phyloP scores from a whole-genome alignment of 2,888 invertebrate genomes.

The Lycaena phlaeas region DNA sequence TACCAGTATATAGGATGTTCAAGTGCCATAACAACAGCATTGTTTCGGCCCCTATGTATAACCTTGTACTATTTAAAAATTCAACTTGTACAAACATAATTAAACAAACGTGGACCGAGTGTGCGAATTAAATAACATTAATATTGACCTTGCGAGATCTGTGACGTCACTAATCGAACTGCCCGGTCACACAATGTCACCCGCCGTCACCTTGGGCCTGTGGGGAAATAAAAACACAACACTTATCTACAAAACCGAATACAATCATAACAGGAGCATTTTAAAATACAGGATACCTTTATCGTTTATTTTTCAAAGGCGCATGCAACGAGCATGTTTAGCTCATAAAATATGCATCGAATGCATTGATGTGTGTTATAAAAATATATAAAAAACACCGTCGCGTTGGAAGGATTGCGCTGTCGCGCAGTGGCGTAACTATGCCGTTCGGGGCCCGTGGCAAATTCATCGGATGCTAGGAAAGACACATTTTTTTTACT shows the following conservation, averaged over 20 bases:
- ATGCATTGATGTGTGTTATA: too few species aligned
- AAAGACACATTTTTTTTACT: too few species aligned
- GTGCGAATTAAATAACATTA: neutral
- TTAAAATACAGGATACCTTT: neutral
- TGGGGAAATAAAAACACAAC: neutral
- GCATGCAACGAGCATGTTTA: too few species aligned
- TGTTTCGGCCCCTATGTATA: neutral
- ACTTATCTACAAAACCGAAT: neutral
- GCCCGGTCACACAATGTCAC: conserved; percentile 62
- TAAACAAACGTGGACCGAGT: too few species aligned
- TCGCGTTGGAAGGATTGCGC: too few species aligned
- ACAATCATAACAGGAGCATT: too few species aligned
- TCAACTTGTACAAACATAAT: neutral
- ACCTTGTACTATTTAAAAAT: conserved; percentile 1
- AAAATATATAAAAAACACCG: too few species aligned
- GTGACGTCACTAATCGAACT: neutral
- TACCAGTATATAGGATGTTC: neutral
- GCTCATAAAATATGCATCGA: too few species aligned
- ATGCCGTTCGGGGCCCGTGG: too few species aligned
- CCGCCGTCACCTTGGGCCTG: conserved; percentile 20
- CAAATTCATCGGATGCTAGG: too few species aligned
- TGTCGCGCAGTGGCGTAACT: too few species aligned
- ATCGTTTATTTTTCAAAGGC: too few species aligned
- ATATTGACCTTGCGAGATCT: neutral
- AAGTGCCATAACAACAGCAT: neutral